Percentiles rank a stretch among this genome's conserved stretches.
These are phyloP conservation scores for Ectemnius continuus DNA, from an alignment of 2,888 invertebrate species.

Conservation along the genomic window DNA sequence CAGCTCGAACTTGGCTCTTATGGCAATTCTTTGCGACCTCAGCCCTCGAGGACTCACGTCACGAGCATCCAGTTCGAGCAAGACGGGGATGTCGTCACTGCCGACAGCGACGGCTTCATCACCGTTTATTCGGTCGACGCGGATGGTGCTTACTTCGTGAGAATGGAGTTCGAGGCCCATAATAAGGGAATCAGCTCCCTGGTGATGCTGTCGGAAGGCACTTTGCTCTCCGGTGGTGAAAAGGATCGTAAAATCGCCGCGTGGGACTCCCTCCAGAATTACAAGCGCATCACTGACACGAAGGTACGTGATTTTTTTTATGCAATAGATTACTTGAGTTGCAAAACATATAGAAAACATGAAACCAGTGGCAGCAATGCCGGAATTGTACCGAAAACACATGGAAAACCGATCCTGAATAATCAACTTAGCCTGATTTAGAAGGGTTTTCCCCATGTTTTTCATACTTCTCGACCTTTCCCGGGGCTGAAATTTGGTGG, in stretches of 20 bases:
- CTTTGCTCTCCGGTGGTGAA: slow-evolving; percentile 93
- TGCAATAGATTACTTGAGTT: no score
- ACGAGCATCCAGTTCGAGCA: slow-evolving; percentile 94
- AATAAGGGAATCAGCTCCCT: slow-evolving; percentile 92
- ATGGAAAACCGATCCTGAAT: no score
- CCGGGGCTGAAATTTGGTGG: no score
- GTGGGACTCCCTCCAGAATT: slow-evolving; percentile 94
- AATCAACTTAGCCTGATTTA: no score
- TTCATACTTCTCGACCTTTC: no score
- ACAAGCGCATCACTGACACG: slow-evolving; percentile 92
- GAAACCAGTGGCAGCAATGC: no score
- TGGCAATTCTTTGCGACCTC: slow-evolving; percentile 55
- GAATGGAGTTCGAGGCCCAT: slow-evolving; percentile 94
- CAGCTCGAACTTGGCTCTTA: no score
- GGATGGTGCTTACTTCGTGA: slow-evolving; percentile 92
- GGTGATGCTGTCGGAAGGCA: slow-evolving; percentile 93
- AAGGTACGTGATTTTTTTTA: no score
- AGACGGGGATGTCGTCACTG: slow-evolving; percentile 95
- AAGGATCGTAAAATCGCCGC: slow-evolving; percentile 94
- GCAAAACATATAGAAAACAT: no score
- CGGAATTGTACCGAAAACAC: no score
- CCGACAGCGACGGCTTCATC: slow-evolving; percentile 94
- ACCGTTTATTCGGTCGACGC: slow-evolving; percentile 94
- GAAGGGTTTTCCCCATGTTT: no score
- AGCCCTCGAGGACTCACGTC: slow-evolving; percentile 91